Base-by-base conservation (phyloP, 2,797 vertebrate genomes). In the Coracias cyanogaster region DNA sequence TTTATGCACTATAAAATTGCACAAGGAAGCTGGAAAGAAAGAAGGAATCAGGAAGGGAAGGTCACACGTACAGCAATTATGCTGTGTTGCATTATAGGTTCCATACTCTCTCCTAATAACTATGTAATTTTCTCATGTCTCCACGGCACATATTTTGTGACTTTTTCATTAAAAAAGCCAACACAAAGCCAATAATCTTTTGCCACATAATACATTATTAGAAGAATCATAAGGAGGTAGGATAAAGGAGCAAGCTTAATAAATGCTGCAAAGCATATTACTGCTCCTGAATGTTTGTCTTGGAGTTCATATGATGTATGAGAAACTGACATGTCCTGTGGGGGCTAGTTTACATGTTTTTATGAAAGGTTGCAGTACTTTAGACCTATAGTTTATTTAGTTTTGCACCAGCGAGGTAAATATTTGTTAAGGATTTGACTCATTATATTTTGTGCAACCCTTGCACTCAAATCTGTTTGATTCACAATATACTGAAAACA, bases 361-460 rank as follows among this genome's bases (percentile, higher is more conserved):
- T 94, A 90, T 94, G 91, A 95, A 95, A 95, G 83, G 84, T 92
- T 96, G 72, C 71, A 78, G 49, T 90, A 83, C 46, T 93, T 55
- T 57, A 52, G 82, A 92, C 74, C 65, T 82, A 54, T 11, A 86
- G 80, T 83, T 91, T 97, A 89, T 94, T 96, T 93, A 74, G 90
- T 95, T 92, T 95, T 95, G 54, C 83, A 71, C 69, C 51, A 82
- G 65, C 67, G 89, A 91, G 94, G 79, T 82, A 94, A 95, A 90
- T 91, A 94, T 96, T 96, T 96, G 82, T 95, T 84, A 93, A 96
- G 71, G 26, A 73, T 92, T 89, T 76, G 43, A 90, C 57, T 92
- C 93, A 82, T 89, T 94, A 93, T 21, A 39, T 96, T 89, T 96
- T 85, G 64, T 89, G 65, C 67, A 90, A 78, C 22, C 21, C 69